Percentiles rank a stretch among this genome's conserved stretches.
Evolutionary conservation across 2,797 vertebrate species (phyloP).

Genomic region (Fratercula arctica): DNA sequence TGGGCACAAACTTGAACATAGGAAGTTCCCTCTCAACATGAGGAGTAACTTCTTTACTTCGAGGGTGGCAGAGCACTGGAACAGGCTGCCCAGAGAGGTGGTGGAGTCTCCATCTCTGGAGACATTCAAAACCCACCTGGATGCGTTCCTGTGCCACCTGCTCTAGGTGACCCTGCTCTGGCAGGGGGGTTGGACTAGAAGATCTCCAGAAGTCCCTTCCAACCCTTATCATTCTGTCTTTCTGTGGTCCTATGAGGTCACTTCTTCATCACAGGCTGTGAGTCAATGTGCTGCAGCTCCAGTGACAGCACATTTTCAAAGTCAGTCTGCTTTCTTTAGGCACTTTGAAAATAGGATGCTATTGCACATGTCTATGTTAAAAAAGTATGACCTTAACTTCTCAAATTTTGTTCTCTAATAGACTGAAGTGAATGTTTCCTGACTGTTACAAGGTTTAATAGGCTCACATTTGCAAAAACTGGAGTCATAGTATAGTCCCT

Average conservation of each 20-base stretch:
- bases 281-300: not conserved
- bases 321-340: not conserved
- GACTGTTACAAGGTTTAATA: not conserved
- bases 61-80: too few species aligned
- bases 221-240: too few species aligned
- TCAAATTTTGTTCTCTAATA: not conserved
- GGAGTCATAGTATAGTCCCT: not conserved
- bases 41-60: too few species aligned
- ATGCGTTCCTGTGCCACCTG: too few species aligned
- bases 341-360: not conserved
- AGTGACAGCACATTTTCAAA: not conserved
- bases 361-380: not conserved
- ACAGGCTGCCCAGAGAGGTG: too few species aligned
- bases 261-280: not conserved
- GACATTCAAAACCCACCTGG: too few species aligned
- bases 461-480: not conserved
- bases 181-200: too few species aligned
- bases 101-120: too few species aligned
- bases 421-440: not conserved
- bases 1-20: too few species aligned
- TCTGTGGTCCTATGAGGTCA: not conserved
- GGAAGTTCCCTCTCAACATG: too few species aligned
- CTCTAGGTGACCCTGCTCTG: too few species aligned
- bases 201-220: too few species aligned
- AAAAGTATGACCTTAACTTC: not conserved